These are phyloP conservation scores for Labia minor DNA, from an alignment of 2,888 invertebrate genomes.

Conservation along the genomic window DNA sequence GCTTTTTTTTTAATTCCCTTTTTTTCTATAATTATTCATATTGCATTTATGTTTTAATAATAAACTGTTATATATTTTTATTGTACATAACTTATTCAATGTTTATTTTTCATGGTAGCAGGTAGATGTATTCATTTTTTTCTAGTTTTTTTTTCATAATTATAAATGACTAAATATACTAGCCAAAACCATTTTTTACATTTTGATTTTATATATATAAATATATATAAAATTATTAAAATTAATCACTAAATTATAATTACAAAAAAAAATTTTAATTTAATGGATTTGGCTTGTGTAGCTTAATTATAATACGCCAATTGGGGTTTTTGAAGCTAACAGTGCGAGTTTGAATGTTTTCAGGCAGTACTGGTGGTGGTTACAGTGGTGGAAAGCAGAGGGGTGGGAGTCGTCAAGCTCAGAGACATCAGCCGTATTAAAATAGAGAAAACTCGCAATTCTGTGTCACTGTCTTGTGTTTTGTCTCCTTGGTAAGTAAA, in stretches of 20 bases:
- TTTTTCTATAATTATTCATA: not conserved
- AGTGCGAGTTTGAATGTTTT: constrained; percentile 28
- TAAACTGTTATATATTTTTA: not conserved
- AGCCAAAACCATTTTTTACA: not conserved
- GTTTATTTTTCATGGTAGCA: too few relatives aligned
- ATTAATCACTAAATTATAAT: too few relatives aligned
- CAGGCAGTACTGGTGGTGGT: constrained; percentile 35
- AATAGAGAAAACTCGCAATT: constrained; percentile 24
- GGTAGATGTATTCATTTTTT: not conserved
- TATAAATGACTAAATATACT: not conserved
- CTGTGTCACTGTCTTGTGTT: constrained; percentile 24
- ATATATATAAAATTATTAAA: too few relatives aligned
- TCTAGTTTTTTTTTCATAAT: not conserved
- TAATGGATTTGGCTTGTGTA: too few relatives aligned
- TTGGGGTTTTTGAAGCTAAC: constrained; percentile 23
- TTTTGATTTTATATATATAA: too few relatives aligned
- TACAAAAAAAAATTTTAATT: too few relatives aligned
- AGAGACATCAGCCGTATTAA: constrained; percentile 82
- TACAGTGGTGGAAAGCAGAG: constrained; percentile 73
- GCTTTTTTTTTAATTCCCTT: not conserved
- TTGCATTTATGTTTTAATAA: not conserved
- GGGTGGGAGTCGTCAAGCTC: constrained; percentile 55
- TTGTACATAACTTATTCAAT: not conserved
- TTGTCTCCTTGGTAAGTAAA: constrained; percentile 29
- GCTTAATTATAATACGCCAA: too few relatives aligned